These are phyloP conservation scores for Tenodera sinensis DNA, from an alignment of 2,888 invertebrate genomes.

Conservation along the genomic window DNA sequence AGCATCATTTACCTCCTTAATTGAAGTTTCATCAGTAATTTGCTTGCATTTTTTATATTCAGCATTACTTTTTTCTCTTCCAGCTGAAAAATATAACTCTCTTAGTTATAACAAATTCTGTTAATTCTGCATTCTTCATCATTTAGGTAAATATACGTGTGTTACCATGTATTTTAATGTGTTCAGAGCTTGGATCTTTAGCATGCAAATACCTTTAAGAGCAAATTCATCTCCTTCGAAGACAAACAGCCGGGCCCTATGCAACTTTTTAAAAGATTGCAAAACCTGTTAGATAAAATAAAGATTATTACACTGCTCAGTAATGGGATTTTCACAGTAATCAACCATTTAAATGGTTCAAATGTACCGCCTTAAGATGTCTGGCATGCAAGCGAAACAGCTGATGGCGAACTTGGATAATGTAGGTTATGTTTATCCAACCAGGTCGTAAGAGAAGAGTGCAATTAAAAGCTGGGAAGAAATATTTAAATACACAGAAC, in stretches of 20 bases:
- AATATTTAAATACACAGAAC: neutral
- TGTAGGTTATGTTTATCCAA: neutral
- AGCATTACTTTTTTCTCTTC: constrained; percentile 69
- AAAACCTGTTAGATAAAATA: constrained; percentile 54
- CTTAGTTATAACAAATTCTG: no score
- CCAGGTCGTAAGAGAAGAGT: neutral
- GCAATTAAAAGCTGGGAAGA: neutral
- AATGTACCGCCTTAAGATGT: neutral
- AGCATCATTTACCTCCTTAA: constrained; percentile 56
- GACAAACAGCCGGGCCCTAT: constrained; percentile 62
- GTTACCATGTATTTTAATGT: no score
- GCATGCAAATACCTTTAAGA: constrained; percentile 45
- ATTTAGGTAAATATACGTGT: no score
- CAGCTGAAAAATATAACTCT: constrained; percentile 44
- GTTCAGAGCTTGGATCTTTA: neutral
- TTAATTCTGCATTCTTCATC: no score
- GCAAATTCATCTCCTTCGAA: constrained; percentile 65
- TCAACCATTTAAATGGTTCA: neutral
- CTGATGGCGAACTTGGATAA: neutral
- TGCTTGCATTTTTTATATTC: constrained; percentile 66
- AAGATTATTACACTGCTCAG: neutral
- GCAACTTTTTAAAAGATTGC: constrained; percentile 66
- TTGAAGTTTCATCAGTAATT: constrained; percentile 55
- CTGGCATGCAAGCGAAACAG: neutral
- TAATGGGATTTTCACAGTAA: no score